phyloP scores from a whole-genome alignment of 2,797 vertebrate species.

The Oophaga sylvatica region DNA sequence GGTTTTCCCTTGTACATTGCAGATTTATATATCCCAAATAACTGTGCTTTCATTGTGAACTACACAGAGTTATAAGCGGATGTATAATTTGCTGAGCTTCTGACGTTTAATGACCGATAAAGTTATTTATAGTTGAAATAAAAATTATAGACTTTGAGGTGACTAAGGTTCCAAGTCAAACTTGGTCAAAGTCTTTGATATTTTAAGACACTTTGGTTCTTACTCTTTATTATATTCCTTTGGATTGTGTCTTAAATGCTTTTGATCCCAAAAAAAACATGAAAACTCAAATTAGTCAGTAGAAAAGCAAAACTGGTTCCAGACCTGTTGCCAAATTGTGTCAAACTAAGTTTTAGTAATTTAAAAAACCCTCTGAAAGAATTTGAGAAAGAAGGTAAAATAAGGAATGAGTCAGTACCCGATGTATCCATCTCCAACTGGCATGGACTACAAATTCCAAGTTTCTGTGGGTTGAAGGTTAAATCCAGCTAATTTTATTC shows the following conservation, averaged over 20 bases:
- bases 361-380: conserved; percentile 4
- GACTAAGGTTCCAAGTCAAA: conserved; percentile 35
- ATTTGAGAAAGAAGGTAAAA: background rate
- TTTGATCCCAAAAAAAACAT: conserved; percentile 38
- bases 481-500: background rate
- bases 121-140: conserved; percentile 34
- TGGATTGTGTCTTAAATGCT: conserved; percentile 35
- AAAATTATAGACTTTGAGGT: conserved; percentile 22
- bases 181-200: conserved; percentile 18
- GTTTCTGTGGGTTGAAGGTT: background rate
- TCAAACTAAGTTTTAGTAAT: conserved; percentile 34
- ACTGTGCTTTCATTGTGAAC: background rate
- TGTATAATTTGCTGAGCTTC: background rate
- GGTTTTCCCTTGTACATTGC: background rate
- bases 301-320: conserved; percentile 19
- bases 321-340: conserved; percentile 28
- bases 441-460: conserved; percentile 1
- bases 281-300: conserved; percentile 47
- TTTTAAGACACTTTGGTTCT: conserved; percentile 32
- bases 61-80: background rate
- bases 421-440: conserved; percentile 28
- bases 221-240: background rate
- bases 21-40: conserved; percentile 18
- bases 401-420: background rate
- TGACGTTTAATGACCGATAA: conserved; percentile 3